phyloP scores from a whole-genome alignment of 2,113 vertebrate species.

The Mastomys coucha region DNA sequence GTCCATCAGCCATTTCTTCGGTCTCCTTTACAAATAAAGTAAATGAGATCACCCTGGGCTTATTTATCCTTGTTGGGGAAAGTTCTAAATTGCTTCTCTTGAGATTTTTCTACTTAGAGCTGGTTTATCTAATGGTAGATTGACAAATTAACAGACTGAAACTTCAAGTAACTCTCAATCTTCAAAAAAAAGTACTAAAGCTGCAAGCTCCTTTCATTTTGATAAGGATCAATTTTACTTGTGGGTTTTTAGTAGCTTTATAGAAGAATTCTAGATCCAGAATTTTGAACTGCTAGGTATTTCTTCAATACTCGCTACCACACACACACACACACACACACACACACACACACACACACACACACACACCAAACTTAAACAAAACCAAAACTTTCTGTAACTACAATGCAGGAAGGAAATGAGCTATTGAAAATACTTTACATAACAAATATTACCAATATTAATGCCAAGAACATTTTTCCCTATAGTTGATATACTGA shows the following conservation, averaged over 20 bases:
- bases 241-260: not conserved
- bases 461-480: not conserved
- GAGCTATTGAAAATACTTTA: not conserved
- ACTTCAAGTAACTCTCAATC: not conserved
- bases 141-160: constrained; percentile 36
- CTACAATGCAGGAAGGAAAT: not conserved
- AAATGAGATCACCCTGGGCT: not conserved
- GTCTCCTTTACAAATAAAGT: constrained; percentile 38
- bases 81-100: constrained; percentile 50
- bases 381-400: not conserved
- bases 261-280: constrained; percentile 15
- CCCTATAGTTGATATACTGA: not conserved
- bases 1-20: not conserved
- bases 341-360: not conserved
- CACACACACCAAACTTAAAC: too few species aligned
- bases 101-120: constrained; percentile 24
- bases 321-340: not conserved
- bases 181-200: not conserved
- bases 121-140: not conserved
- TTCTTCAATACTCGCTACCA: not conserved
- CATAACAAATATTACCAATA: not conserved
- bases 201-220: not conserved
- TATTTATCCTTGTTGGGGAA: constrained; percentile 31
- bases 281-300: not conserved
- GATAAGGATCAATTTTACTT: not conserved